phyloP scores from a whole-genome alignment of 2,113 vertebrate genomes.

The Canis aureus region DNA sequence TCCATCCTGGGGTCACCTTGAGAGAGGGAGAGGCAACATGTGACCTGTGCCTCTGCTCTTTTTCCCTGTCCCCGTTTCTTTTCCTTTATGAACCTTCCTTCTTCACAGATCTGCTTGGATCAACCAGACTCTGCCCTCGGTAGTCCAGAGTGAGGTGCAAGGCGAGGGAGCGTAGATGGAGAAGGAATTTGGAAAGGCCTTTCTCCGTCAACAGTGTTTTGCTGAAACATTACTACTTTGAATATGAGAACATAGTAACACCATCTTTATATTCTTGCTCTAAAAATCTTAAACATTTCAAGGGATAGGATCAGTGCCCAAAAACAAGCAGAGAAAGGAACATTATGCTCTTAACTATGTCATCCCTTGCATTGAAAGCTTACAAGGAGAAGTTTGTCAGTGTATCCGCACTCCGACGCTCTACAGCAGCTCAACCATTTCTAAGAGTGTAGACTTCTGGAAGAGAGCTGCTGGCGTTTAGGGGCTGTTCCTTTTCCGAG shows the following conservation, averaged over 20 bases:
- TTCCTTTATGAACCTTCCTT: neutral
- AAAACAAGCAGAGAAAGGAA: neutral
- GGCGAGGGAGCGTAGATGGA: neutral
- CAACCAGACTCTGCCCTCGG: neutral
- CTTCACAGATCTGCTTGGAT: neutral
- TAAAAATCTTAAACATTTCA: conserved; percentile 22
- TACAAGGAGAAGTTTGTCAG: neutral
- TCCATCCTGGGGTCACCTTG: neutral
- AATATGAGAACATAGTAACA: neutral
- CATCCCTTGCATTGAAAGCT: neutral
- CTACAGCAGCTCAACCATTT: neutral
- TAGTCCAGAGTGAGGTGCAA: neutral
- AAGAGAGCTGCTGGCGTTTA: neutral
- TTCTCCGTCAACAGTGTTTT: neutral
- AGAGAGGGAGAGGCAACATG: neutral
- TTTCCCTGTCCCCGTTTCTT: neutral
- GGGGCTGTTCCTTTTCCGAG: neutral
- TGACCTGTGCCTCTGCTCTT: neutral
- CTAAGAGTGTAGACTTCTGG: neutral
- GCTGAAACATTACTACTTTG: neutral
- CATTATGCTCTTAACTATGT: neutral
- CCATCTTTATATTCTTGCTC: neutral
- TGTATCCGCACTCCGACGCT: neutral
- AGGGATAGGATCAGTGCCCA: neutral
- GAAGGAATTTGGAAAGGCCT: conserved; percentile 32